phyloP scores from a whole-genome alignment of 35 echinoderm and acorn worm genomes.

The Heliocidaris tuberculata region DNA sequence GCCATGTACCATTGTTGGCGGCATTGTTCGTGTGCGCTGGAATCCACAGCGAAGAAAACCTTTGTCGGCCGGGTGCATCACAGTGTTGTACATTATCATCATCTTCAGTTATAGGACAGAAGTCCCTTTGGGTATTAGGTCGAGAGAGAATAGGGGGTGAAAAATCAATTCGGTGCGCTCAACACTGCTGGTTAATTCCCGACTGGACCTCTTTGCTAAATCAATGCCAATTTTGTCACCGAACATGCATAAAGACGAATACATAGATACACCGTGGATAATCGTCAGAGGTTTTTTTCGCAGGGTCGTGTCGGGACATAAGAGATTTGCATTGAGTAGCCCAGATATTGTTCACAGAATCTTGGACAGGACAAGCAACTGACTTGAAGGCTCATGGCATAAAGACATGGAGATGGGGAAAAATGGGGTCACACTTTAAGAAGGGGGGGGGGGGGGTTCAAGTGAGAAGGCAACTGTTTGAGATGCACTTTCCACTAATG shows the following conservation, averaged over 20 bases:
- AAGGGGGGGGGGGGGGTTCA: background rate
- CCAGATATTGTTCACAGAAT: background rate
- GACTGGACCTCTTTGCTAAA: background rate
- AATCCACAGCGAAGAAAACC: background rate
- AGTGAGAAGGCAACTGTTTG: background rate
- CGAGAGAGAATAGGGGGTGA: constrained; percentile 1
- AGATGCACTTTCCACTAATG: background rate
- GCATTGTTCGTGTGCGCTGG: background rate
- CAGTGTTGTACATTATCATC: background rate
- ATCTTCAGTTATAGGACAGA: background rate
- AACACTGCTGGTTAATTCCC: constrained; percentile 16
- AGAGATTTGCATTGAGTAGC: background rate
- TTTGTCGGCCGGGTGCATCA: background rate
- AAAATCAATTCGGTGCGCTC: constrained; percentile 1
- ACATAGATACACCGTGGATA: constrained; percentile 1
- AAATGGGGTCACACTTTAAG: constrained; percentile 1
- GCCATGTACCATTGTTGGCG: constrained; percentile 28
- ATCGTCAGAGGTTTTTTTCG: background rate
- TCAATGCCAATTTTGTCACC: constrained; percentile 16
- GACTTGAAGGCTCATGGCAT: background rate
- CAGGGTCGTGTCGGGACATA: background rate
- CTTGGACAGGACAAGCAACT: background rate
- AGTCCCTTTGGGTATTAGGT: background rate
- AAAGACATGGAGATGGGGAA: background rate
- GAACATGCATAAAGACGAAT: constrained; percentile 17